Base-by-base conservation (phyloP, 2,797 vertebrate genomes). In the Myripristis jacobus region DNA sequence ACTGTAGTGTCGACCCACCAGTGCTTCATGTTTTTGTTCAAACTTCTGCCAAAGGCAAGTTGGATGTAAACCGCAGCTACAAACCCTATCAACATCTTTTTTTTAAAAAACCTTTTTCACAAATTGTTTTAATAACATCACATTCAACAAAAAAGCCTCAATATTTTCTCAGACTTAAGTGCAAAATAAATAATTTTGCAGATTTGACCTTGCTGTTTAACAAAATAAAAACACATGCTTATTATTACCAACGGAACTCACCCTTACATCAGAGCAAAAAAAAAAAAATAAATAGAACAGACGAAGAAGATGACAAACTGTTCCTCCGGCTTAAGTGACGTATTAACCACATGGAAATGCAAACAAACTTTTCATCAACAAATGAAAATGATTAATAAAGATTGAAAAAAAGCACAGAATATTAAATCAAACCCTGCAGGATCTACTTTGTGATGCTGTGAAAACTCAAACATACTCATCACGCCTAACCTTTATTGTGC, bases 101-200 rank as follows among this genome's bases (percentile, higher is more conserved):
- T 29, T n/a, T n/a, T n/a, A n/a, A n/a, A 29, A 29, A 29, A 19
- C 12, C 6, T 44, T 34, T 11, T 29, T 29, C 27, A 29, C 27
- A 29, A 29, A 29, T 6, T 29, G 27, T 29, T 61, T 47, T 54
- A 48, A 62, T 66, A 57, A 52, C 2, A 63, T 75, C 41, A 36
- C 34, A 36, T 36, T 59, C 46, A 77, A 64, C 25, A 36, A 36
- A 36, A 38, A 5, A 53, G 19, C 25, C 34, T 53, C 44, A 22
- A 7, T 43, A 52, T 41, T 66, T 66, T 58, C 36, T 48, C 36
- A 38, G 1, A 71, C 62, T 60, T 44, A 16, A 38, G 19, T 19
- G 51, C 41, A 48, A 68, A 72, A 66, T 43, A 22, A 61, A 53
- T 44, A 0, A 12, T 50, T 52, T 70, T 22, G 41, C 31, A 47